Evolutionary conservation across 2,888 invertebrate species (phyloP).

Genomic region (Chrysina gloriosa): DNA sequence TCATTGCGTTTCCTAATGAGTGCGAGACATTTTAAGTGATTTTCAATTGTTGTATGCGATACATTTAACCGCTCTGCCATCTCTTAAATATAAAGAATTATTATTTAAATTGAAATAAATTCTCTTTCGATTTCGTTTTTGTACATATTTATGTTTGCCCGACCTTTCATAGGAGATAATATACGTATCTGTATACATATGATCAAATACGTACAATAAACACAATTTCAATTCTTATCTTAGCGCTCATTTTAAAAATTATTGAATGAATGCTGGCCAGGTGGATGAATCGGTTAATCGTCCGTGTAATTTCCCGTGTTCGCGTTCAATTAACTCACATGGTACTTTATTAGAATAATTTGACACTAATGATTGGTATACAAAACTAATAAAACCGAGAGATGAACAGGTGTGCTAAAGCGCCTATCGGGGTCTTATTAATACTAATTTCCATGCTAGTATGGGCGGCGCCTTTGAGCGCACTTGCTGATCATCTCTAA

Average conservation of each 20-base stretch:
- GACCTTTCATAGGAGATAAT: too few species aligned
- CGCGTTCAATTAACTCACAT: constrained; percentile 15
- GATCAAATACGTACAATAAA: neutral
- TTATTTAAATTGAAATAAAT: too few species aligned
- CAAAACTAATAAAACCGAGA: constrained; percentile 25
- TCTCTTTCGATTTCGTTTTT: too few species aligned
- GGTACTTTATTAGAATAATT: constrained; percentile 33
- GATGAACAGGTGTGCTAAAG: constrained; percentile 19
- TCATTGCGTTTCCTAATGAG: too few species aligned
- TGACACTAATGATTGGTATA: constrained; percentile 31
- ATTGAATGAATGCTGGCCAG: neutral
- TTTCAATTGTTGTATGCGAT: too few species aligned
- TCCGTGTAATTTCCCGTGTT: constrained; percentile 31
- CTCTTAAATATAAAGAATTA: too few species aligned
- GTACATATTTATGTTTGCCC: too few species aligned
- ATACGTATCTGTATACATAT: neutral
- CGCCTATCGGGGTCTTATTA: neutral
- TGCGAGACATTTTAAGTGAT: too few species aligned
- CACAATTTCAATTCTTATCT: constrained; percentile 13
- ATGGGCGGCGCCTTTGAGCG: neutral
- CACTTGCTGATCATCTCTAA: neutral
- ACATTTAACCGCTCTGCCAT: too few species aligned
- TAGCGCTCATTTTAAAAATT: constrained; percentile 8
- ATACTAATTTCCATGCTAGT: constrained; percentile 8
- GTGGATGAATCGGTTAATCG: constrained; percentile 27